Evolutionary conservation across 2,797 vertebrate species (phyloP).

Genomic region (Tragopan temminckii): DNA sequence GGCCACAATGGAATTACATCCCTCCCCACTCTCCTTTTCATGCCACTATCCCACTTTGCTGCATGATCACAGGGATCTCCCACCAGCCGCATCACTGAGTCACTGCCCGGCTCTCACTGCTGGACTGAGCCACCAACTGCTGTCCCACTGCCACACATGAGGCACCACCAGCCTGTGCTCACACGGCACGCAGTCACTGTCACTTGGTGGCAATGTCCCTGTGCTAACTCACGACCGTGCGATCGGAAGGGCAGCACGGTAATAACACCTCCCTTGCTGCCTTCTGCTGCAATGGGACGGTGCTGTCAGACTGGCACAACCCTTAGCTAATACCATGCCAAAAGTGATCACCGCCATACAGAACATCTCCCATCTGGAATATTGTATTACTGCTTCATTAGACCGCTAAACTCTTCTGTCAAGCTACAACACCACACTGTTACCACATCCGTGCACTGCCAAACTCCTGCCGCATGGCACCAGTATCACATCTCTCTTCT

Average conservation of each 20-base stretch:
- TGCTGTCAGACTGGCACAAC: neutral
- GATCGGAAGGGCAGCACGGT: neutral
- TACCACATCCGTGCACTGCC: conserved; percentile 24
- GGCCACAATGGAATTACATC: neutral
- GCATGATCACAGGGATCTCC: neutral
- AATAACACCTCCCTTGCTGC: neutral
- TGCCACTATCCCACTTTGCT: neutral
- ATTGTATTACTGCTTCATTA: conserved; percentile 50
- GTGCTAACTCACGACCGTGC: neutral
- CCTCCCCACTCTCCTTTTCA: neutral
- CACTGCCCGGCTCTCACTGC: neutral
- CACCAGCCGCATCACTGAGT: neutral
- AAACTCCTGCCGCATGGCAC: conserved; percentile 34
- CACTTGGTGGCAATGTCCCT: neutral
- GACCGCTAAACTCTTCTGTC: conserved; percentile 24
- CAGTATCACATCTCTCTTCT: conserved; percentile 28
- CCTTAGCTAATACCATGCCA: conserved; percentile 16
- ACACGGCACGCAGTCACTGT: neutral
- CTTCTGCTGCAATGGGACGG: neutral
- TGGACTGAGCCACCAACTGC: neutral
- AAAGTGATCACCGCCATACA: neutral
- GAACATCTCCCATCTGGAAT: neutral
- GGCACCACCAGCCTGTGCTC: neutral
- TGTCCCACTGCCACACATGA: neutral
- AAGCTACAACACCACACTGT: conserved; percentile 7